Evolutionary conservation across 1,140 invertebrate species (phyloP), one percentile per base, ranked within the genome.

Genomic region (Hyles vespertilio): DNA sequence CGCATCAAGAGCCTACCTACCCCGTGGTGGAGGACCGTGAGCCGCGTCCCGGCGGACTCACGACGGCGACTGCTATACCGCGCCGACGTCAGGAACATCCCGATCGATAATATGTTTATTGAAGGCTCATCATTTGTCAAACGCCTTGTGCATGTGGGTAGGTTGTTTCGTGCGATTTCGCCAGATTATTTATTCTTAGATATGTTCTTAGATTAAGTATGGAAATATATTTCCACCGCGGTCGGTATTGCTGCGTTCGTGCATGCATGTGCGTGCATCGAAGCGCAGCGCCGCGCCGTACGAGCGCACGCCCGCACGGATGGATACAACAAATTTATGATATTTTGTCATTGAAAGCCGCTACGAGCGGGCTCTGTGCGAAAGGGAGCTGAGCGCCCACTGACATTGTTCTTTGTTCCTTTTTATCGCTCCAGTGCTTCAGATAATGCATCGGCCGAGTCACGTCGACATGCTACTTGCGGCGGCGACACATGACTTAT

Each of bases 351-450:
- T 72, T 61, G 44, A 68, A 76, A 70, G 62, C 70, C 60, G 67
- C 54, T 34, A 49, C 63, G 61, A 58, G 58, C 32, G 58, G 69
- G 70, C 64, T 81, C 77, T 73, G 63, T 78, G 73, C 73, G 77
- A 83, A 81, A 80, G 79, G 80, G 74, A 83, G 62, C 84, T 74
- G 65, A 82, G 75, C 69, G 67, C 61, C 69, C 59, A 72, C 73
- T 76, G 75, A 80, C 77, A 84, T 85, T 84, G 77, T 85, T 85
- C 82, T 87, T 86, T 88, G 83, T 86, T 83, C 79, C 75, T 80
- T 80, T 83, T 86, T 87, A 85, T 87, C 79, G 77, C 77, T 83
- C 65, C 77, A 84, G 70, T 84, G 74, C 75, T 83, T 79, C 71
- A 79, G 80, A 82, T 87, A 85, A 85, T 84, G 64, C 75, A 77